phyloP scores from a whole-genome alignment of 1,140 invertebrate species.

The Lepidotrigona ventralis region DNA sequence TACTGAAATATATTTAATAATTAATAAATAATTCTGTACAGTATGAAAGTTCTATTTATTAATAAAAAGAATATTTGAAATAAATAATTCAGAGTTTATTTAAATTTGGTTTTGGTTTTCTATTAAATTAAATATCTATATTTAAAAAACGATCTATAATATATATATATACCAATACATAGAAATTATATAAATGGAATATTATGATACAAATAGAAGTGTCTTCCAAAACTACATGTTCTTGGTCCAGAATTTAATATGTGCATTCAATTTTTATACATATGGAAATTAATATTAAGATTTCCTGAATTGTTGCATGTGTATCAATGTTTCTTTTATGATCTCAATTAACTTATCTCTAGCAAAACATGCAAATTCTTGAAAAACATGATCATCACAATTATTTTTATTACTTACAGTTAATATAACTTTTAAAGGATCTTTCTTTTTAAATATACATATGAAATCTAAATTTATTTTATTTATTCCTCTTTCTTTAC shows the following conservation, averaged over 20 bases:
- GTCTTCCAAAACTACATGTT: background rate
- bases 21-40: background rate
- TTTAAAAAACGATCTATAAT: background rate
- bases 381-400: constrained; percentile 44
- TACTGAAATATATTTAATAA: background rate
- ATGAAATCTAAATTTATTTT: constrained; percentile 59
- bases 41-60: background rate
- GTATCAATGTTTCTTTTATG: constrained; percentile 62
- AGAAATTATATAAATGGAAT: background rate
- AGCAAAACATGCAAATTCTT: constrained; percentile 49
- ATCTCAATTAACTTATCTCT: constrained; percentile 54
- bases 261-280: background rate
- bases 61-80: background rate
- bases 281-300: constrained; percentile 9
- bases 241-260: constrained; percentile 12
- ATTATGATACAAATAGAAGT: background rate
- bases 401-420: constrained; percentile 51
- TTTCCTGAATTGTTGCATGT: constrained; percentile 68
- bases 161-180: background rate
- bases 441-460: constrained; percentile 59
- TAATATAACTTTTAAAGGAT: constrained; percentile 50
- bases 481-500: constrained; percentile 8
- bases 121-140: background rate
- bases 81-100: background rate
- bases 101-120: background rate